Evolutionary conservation across 2,797 vertebrate species (phyloP).

Genomic region (Calcarius lapponicus): DNA sequence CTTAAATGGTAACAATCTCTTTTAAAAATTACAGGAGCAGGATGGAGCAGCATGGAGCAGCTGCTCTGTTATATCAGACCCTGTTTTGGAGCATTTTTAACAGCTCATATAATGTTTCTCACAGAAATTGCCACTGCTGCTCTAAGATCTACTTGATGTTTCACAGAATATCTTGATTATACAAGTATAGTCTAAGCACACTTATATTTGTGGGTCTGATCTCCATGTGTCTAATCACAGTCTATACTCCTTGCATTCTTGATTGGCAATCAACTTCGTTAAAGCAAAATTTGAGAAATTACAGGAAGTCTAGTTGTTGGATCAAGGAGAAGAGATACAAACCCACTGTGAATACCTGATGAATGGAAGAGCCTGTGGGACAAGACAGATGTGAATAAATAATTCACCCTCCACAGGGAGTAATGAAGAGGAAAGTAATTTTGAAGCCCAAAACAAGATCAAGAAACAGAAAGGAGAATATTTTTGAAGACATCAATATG

Average conservation of each 20-base stretch:
- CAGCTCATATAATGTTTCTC: neutral
- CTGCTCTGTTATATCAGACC: neutral
- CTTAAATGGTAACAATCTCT: neutral
- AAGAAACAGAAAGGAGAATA: neutral
- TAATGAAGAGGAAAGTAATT: neutral
- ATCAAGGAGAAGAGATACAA: neutral
- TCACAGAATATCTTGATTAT: slow-evolving; percentile 1
- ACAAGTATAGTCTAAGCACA: slow-evolving; percentile 6
- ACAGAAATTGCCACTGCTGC: neutral
- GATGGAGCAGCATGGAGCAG: neutral
- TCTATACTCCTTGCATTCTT: neutral
- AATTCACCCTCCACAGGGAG: neutral
- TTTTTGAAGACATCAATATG: neutral
- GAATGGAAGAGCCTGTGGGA: neutral
- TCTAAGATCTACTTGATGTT: neutral
- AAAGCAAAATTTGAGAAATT: slow-evolving; percentile 42
- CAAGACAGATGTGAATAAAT: neutral
- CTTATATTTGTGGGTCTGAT: neutral
- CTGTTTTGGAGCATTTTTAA: neutral
- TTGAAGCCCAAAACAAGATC: neutral
- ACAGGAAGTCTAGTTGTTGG: neutral
- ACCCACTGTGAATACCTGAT: neutral
- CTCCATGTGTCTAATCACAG: slow-evolving; percentile 22
- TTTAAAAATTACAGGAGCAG: neutral
- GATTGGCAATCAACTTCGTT: slow-evolving; percentile 13